These are phyloP conservation scores for Heliopora coerulea DNA, from an alignment of 92 coral and sea anemone species.

Conservation along the genomic window DNA sequence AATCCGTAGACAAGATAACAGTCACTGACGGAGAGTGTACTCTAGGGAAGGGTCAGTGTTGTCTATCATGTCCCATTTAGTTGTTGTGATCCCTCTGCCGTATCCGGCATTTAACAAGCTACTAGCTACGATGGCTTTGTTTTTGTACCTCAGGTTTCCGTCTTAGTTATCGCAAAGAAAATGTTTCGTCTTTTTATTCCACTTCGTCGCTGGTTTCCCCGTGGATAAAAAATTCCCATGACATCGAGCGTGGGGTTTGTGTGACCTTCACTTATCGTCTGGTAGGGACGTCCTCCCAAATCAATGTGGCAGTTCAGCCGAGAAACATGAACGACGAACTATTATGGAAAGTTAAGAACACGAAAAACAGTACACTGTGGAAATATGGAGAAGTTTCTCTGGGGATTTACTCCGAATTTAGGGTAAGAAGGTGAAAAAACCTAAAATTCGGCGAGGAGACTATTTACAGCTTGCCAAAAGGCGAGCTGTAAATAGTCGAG, in stretches of 20 bases:
- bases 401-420: constrained; percentile 6
- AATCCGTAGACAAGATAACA: neutral
- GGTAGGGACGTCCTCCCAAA: neutral
- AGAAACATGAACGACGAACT: constrained; percentile 1
- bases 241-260: neutral
- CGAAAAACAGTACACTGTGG: neutral
- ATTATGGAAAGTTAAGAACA: constrained; percentile 13
- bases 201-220: constrained; percentile 24
- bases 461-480: neutral
- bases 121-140: no score
- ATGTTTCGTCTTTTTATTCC: neutral
- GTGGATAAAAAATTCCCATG: constrained; percentile 3
- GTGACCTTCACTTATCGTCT: constrained; percentile 19
- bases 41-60: neutral
- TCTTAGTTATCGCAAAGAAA: neutral
- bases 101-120: no score
- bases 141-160: constrained; percentile 23
- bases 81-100: neutral
- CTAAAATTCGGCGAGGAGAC: neutral
- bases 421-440: constrained; percentile 18
- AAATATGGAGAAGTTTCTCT: constrained; percentile 26
- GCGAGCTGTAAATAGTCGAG: no score
- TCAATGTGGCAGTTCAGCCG: constrained; percentile 7
- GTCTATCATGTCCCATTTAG: neutral
- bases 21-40: neutral